Evolutionary conservation across 2,113 vertebrate genomes (phyloP).

Genomic region (Callithrix jacchus): DNA sequence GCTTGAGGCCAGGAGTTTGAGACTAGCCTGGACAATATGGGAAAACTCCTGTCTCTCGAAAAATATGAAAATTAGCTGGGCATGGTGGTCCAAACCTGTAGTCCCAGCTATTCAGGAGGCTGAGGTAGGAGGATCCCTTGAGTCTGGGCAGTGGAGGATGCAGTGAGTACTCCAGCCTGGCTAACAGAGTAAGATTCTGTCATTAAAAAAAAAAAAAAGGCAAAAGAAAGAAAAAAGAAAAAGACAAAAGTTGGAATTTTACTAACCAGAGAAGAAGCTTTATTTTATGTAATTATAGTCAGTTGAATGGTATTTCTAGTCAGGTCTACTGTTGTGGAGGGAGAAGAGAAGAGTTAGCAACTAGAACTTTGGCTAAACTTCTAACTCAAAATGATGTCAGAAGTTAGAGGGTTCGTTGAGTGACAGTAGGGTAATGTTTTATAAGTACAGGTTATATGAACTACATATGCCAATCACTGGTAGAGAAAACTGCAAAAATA

Average conservation of each 20-base stretch:
- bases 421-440: not conserved
- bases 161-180: no score
- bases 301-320: conserved; percentile 1
- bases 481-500: not conserved
- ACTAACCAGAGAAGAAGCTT: not conserved
- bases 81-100: no score
- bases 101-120: no score
- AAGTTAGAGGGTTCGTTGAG: not conserved
- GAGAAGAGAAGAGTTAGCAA: not conserved
- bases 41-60: no score
- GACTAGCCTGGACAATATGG: no score
- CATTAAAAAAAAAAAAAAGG: no score
- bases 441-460: not conserved
- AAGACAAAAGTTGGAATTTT: not conserved
- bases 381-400: not conserved
- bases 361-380: not conserved
- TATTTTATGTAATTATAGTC: not conserved
- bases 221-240: no score
- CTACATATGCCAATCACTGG: not conserved
- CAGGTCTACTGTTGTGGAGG: not conserved
- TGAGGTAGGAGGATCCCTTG: no score
- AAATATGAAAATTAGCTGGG: no score
- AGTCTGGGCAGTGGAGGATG: no score
- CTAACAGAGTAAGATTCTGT: no score
- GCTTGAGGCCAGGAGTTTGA: no score